Evolutionary conservation across 2,888 invertebrate genomes (phyloP), one percentile per base, ranked within the genome.

Genomic region (Agriopis leucophaearia): DNA sequence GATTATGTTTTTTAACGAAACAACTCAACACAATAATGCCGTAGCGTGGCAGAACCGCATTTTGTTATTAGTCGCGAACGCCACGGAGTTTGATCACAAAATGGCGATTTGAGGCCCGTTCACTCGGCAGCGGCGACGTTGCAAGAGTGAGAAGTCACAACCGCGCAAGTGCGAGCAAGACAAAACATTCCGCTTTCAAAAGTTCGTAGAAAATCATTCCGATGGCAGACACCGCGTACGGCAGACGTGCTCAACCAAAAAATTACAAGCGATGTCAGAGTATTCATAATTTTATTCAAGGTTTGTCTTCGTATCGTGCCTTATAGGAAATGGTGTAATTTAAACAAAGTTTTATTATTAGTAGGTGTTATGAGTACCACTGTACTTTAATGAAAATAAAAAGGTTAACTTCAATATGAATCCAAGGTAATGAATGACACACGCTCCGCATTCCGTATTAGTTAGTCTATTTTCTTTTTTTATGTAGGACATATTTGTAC

Each of bases 21-120:
- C 55, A 42, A 64, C 35, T 38, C 55, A 64, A 58, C 69, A 74
- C 70, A 66, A 59, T 66, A 64, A 42, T 54, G 12, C 59, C 61
- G 63, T 63, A 70, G 60, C 73, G 71, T 76, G 73, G 74, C 74
- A 72, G 60, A 73, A 68, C 64, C 74, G 69, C 75, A 76, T 76
- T 74, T 71, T 51, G 44, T 38, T 40, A 13, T 57, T 74, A 81
- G 81, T 75, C 76, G 74, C 64, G 76, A 69, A 74, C 82, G 73
- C 79, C 75, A 74, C 78, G 81, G 78, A 75, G 82, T 79, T 74
- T 75, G 58, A 75, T 79, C 76, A 81, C 75, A 75, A 75, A 75
- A 75, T 75, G 75, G 75, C 75, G 74, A 18, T 69, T 60, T 45
- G 50, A 45, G 55, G 35, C 54, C 62, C 55, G 47, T 58, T 44